phyloP scores from a whole-genome alignment of 2,888 invertebrate species.

The Deilephila elpenor region DNA sequence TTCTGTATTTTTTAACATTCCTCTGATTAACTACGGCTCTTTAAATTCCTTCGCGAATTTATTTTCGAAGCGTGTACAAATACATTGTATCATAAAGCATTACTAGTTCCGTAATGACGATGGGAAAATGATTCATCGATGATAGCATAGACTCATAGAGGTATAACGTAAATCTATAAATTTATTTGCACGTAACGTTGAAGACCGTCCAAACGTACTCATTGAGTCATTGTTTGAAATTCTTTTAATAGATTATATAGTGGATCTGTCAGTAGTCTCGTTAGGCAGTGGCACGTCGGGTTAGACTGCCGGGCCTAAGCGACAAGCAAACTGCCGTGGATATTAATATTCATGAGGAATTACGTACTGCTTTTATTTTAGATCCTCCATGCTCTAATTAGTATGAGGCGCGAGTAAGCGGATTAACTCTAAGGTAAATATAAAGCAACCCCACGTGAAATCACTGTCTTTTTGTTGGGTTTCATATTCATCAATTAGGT shows the following conservation, averaged over 20 bases:
- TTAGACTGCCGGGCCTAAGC: background rate
- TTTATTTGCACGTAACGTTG: conserved; percentile 28
- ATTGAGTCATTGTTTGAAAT: conserved; percentile 28
- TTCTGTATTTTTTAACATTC: no score
- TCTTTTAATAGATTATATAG: conserved; percentile 28
- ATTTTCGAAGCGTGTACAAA: no score
- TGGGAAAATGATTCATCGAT: background rate
- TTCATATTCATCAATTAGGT: no score
- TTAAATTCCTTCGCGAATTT: no score
- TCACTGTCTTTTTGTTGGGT: no score
- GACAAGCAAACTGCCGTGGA: background rate
- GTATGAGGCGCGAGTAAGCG: background rate
- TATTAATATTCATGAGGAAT: conserved; percentile 23
- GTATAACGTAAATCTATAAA: conserved; percentile 23
- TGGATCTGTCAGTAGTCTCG: conserved; percentile 11
- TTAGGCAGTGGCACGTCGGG: conserved; percentile 8
- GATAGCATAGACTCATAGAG: background rate
- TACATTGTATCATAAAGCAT: no score
- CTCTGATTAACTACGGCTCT: no score
- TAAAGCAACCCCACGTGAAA: no score
- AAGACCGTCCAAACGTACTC: conserved; percentile 20
- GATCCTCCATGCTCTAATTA: conserved; percentile 2
- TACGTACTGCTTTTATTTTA: conserved; percentile 1
- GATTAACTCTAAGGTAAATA: background rate
- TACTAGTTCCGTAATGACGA: background rate